Base-by-base conservation (phyloP, 2,888 invertebrate genomes). In the Chouioia cunea region DNA sequence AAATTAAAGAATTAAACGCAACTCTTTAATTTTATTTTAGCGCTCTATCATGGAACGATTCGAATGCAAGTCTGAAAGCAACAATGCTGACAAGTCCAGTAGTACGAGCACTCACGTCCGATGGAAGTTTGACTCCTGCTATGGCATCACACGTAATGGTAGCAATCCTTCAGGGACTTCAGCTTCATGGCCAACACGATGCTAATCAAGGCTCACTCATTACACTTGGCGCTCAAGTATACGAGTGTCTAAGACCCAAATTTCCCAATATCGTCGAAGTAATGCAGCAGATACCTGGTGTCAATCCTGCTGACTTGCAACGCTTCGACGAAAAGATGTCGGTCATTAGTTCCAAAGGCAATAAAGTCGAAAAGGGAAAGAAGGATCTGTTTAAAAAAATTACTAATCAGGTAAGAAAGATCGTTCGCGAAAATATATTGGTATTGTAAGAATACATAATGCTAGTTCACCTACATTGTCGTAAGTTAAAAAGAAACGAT, bases 301-400 rank as follows among this genome's bases (percentile, higher is more conserved):
- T 93, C 52, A 94, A 92, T 87, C 90, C 90, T 36, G 90, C 92
- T 20, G 93, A 94, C 85, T 86, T 96, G 75, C 93, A 94, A 82
- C 91, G 93, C 74, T 90, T 96, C 70, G 96, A 97, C 85, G 96
- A 96, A 81, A 93, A 94, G 82, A 91, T 96, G 83, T 87, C 90
- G 0, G 87, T 89, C 36, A 87, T 87, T 64, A 89, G 90, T 16
- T 88, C 90, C 76, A 92, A 92, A 79, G 93, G 93, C 64, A 90
- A 92, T 82, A 93, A 94, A 85, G 91, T 93, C 54, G 96, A 97
- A 82, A 96, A 96, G 83, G 93, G 93, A 78, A 96, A 95, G 84
- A 94, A 95, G 77, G 97, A 97, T 83, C 88, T 94, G 60, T 97
- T 97, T 86, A 96, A 93, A 87, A 96, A 95, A 86, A 91, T 95